Conservation (phyloP, 2,113 vertebrate species). For the Lepidothrix coronata region DNA sequence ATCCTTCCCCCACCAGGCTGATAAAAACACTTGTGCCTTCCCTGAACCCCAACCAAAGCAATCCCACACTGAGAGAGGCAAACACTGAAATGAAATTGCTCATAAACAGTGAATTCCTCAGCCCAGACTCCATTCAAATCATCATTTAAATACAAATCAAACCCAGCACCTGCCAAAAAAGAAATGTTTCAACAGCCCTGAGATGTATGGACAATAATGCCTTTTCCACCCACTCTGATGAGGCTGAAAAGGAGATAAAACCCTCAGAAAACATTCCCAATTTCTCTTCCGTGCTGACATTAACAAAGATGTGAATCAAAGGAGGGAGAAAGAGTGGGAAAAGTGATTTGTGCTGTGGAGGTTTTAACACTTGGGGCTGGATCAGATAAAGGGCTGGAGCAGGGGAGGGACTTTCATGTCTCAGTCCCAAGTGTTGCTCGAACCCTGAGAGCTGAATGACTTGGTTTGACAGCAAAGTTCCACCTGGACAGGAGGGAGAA, state of each 20-base stretch:
- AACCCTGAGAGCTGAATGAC: not conserved
- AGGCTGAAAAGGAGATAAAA: conserved; percentile 1
- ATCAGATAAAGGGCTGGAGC: not conserved
- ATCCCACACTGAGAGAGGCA: not conserved
- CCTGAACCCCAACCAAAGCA: not conserved
- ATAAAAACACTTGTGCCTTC: not conserved
- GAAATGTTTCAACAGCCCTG: not conserved
- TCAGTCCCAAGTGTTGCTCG: not conserved
- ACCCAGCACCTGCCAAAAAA: not conserved
- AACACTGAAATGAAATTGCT: conserved; percentile 7
- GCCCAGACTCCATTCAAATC: not conserved
- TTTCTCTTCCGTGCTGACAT: not conserved
- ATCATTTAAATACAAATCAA: conserved; percentile 16
- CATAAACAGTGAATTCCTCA: conserved; percentile 22
- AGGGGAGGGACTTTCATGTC: not conserved
- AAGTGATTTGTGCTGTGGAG: not conserved
- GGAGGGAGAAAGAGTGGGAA: not conserved
- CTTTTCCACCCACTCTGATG: not conserved
- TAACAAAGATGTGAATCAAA: not conserved
- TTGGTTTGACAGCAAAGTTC: not conserved
- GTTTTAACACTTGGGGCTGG: not conserved
- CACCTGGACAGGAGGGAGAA: not conserved
- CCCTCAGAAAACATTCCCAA: not conserved
- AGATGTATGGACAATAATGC: not conserved
- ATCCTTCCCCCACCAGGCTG: not conserved